These are phyloP conservation scores for Chloromyia formosa DNA, from an alignment of 2,888 invertebrate species.

Conservation along the genomic window DNA sequence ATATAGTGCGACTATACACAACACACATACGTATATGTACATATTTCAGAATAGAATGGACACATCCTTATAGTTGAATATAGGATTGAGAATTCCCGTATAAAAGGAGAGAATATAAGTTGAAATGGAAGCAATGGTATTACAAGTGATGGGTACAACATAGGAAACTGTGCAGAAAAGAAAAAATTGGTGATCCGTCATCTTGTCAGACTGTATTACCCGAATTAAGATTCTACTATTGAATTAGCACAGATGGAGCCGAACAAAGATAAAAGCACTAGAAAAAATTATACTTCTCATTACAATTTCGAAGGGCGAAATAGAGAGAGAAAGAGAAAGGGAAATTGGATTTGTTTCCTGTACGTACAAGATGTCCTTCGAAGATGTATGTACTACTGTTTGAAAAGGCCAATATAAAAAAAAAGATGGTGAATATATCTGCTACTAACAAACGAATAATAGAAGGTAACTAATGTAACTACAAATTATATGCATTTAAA, in stretches of 20 bases:
- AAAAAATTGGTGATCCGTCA: slow-evolving; percentile 64
- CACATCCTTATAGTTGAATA: slow-evolving; percentile 10
- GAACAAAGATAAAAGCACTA: slow-evolving; percentile 53
- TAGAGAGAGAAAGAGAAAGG: not conserved
- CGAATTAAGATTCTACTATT: slow-evolving; percentile 65
- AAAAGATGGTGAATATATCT: too few species aligned
- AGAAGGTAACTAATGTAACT: too few species aligned
- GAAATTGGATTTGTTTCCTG: not conserved
- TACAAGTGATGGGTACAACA: slow-evolving; percentile 18
- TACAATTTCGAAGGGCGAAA: not conserved
- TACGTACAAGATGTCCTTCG: too few species aligned
- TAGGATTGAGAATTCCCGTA: slow-evolving; percentile 27
- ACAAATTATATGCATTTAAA: too few species aligned
- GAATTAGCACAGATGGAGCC: slow-evolving; percentile 56
- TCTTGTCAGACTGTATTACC: slow-evolving; percentile 65
- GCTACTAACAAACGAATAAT: too few species aligned
- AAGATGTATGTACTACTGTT: too few species aligned
- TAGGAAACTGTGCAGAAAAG: slow-evolving; percentile 23
- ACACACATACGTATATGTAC: not conserved
- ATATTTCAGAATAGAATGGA: slow-evolving; percentile 19
- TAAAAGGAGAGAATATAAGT: slow-evolving; percentile 28
- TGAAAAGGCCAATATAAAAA: too few species aligned
- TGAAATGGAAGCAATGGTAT: slow-evolving; percentile 25
- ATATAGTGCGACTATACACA: slow-evolving; percentile 13
- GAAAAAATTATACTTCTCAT: slow-evolving; percentile 39